Percentiles rank a stretch among this genome's conserved stretches.
Conservation (phyloP, 2,113 vertebrate species). For the Megaceryle maxima region DNA sequence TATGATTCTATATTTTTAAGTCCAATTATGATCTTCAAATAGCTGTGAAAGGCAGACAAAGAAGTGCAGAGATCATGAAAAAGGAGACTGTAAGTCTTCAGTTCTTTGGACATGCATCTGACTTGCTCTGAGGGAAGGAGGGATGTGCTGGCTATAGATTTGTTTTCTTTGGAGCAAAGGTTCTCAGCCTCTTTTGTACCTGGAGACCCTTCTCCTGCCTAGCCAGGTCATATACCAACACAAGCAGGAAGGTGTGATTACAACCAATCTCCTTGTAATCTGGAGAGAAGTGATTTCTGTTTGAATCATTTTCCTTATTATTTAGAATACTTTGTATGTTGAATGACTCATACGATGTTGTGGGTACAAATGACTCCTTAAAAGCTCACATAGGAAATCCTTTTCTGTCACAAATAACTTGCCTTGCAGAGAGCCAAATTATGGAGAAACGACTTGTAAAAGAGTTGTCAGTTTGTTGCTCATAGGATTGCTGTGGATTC, state of each 20-base stretch:
- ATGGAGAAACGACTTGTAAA: background rate
- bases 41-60: background rate
- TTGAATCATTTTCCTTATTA: background rate
- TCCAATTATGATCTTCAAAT: background rate
- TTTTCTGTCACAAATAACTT: background rate
- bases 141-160: background rate
- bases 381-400: background rate
- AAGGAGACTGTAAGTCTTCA: background rate
- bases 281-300: background rate
- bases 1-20: background rate
- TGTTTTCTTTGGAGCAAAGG: background rate
- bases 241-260: background rate
- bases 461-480: background rate
- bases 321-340: background rate
- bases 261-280: background rate
- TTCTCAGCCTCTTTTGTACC: background rate
- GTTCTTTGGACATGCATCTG: background rate
- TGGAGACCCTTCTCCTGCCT: background rate
- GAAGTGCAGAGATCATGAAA: background rate
- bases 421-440: background rate
- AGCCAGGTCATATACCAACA: background rate
- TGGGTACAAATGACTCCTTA: background rate
- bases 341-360: background rate
- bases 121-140: background rate
- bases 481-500: background rate